phyloP scores from a whole-genome alignment of 1,140 invertebrate genomes.

The Whitmania pigra region DNA sequence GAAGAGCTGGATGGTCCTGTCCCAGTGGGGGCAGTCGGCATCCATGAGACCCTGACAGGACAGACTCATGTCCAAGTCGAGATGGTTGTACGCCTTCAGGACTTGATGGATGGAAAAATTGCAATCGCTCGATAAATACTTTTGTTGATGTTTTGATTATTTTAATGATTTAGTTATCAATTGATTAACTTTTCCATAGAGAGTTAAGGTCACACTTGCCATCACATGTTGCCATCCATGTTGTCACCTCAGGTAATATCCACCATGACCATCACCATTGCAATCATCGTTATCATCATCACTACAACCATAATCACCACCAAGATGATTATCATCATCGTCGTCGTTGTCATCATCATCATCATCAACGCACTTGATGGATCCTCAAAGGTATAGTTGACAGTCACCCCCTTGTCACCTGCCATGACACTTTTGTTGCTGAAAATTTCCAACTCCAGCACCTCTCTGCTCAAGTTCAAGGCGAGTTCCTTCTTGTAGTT shows the following conservation, averaged over 20 bases:
- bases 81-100: constrained; percentile 22
- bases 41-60: constrained; percentile 30
- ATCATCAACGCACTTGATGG: background rate
- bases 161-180: too few species aligned
- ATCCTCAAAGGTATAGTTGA: constrained; percentile 25
- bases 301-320: background rate
- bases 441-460: constrained; percentile 26
- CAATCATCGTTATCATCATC: background rate
- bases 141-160: too few species aligned
- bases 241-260: background rate
- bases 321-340: constrained; percentile 2
- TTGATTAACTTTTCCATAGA: too few species aligned
- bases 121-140: background rate
- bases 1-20: constrained; percentile 30
- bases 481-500: constrained; percentile 25
- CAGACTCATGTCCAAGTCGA: constrained; percentile 30
- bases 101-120: constrained; percentile 23
- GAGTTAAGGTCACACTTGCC: too few species aligned
- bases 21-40: constrained; percentile 30
- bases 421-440: constrained; percentile 26
- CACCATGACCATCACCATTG: background rate
- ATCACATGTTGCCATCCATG: too few species aligned
- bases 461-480: constrained; percentile 12
- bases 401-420: constrained; percentile 28
- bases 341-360: background rate